Percentiles rank a stretch among this genome's conserved stretches.
Evolutionary conservation across 2,797 vertebrate species (phyloP).

Genomic region (Propithecus perrieri): DNA sequence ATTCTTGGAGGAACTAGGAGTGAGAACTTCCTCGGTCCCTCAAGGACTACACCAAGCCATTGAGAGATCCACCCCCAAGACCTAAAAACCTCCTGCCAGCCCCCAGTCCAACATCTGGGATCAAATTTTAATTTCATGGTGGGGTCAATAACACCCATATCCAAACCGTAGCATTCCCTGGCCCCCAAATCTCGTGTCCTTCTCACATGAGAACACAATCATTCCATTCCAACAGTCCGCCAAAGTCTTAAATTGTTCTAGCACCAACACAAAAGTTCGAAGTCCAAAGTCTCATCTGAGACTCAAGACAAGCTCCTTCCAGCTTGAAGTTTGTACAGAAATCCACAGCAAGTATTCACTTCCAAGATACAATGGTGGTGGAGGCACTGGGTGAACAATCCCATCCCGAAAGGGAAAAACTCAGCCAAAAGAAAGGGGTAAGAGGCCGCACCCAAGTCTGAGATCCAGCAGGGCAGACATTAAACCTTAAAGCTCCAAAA

Average conservation of each 20-base stretch:
- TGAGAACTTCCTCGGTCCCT: background rate
- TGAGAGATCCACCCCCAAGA: background rate
- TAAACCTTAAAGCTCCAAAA: background rate
- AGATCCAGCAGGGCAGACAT: background rate
- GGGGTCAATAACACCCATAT: background rate
- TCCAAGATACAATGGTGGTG: background rate
- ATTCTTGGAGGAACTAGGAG: background rate
- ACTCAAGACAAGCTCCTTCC: background rate
- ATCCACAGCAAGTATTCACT: background rate
- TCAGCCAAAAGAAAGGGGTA: background rate
- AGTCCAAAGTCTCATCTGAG: background rate
- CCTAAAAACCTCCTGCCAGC: background rate
- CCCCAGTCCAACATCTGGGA: background rate
- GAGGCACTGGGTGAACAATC: background rate
- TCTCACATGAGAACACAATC: too few relatives aligned
- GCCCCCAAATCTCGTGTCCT: background rate
- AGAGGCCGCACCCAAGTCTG: background rate
- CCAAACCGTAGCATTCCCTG: background rate
- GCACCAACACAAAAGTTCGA: background rate
- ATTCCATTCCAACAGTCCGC: background rate
- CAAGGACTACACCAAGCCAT: background rate
- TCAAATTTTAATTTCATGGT: background rate
- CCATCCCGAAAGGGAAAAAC: background rate
- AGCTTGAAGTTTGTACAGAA: background rate
- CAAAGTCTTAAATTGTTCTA: background rate